Base-by-base conservation (phyloP, 1,140 invertebrate species). In the Heliothis subflexa region DNA sequence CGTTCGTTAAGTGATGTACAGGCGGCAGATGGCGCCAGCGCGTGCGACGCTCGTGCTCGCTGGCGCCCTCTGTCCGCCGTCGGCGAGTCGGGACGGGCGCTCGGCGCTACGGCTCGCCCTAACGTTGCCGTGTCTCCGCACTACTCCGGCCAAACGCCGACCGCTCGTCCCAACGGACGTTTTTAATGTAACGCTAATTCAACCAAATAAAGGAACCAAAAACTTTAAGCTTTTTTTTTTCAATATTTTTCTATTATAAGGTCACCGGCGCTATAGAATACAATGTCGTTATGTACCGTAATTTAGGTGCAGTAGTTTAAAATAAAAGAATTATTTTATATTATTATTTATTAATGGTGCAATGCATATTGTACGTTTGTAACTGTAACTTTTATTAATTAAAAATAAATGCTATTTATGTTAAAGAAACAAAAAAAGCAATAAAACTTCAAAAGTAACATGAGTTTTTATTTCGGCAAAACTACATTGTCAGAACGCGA, bases 351-450 rank as follows among this genome's bases (percentile, higher is more conserved):
- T 93, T 91, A 91, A 88, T 90, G 81, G 92, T 93, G 91, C 91
- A 91, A 91, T 92, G 83, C 81, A 83, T 83, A 90, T 91, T 92
- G 90, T 93, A 92, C 91, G 91, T 92, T 91, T 94, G 89, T 94
- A 92, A 91, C 85, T 92, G 91, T 94, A 93, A 91, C 91, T 93
- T 93, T 86, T 92, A 92, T 88, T 93, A 89, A 88, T 89, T 91
- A 89, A 93, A 94, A 90, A 92, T 94, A 93, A 94, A 94, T 91
- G 90, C 91, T 94, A 94, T 94, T 94, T 93, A 94, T 94, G 91
- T 93, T 94, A 94, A 91, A 92, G 87, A 92, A 88, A 91, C 88
- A 90, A 90, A 93, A 93, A 93, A 93, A 87, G 86, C 84, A 94
- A 94, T 93, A 94, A 93, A 94, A 94, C 89, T 92, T 90, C 86